These are phyloP conservation scores for Melinopterus prodromus DNA, from an alignment of 2,888 invertebrate genomes.

Conservation along the genomic window DNA sequence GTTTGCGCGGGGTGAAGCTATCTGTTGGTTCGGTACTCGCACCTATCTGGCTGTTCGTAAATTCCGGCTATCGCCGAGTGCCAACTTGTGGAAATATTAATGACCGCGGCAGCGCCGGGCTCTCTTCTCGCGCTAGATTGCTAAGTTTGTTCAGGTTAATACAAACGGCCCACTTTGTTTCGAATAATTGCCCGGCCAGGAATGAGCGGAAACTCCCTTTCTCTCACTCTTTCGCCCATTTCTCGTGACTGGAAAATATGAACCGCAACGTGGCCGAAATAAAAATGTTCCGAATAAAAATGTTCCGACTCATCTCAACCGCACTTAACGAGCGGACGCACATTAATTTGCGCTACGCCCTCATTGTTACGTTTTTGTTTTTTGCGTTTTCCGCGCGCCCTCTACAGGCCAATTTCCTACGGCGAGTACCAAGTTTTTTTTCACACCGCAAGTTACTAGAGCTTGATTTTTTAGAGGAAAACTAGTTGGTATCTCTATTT, in stretches of 20 bases:
- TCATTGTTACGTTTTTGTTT: background rate
- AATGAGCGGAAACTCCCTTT: background rate
- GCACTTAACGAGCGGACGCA: background rate
- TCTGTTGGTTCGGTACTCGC: background rate
- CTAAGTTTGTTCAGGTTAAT: background rate
- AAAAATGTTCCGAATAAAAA: conserved; percentile 4
- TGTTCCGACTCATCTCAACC: background rate
- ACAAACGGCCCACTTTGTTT: background rate
- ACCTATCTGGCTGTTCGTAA: background rate
- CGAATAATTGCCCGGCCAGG: background rate
- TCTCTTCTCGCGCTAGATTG: background rate
- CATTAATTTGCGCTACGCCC: background rate
- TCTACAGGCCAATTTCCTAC: background rate
- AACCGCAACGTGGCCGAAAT: background rate
- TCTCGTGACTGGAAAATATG: background rate
- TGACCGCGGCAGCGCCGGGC: background rate
- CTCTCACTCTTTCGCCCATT: background rate
- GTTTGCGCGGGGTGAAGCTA: background rate
- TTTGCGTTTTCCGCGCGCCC: background rate
- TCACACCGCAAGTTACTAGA: background rate
- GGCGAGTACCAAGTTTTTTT: background rate
- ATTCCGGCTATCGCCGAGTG: background rate
- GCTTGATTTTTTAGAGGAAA: background rate
- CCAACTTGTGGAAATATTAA: background rate
- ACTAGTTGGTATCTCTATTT: background rate